A percentile compares a stretch with the other conserved stretches of the same genome.
Evolutionary conservation across 1,140 invertebrate species (phyloP).

Genomic region (Bacillus rossius): DNA sequence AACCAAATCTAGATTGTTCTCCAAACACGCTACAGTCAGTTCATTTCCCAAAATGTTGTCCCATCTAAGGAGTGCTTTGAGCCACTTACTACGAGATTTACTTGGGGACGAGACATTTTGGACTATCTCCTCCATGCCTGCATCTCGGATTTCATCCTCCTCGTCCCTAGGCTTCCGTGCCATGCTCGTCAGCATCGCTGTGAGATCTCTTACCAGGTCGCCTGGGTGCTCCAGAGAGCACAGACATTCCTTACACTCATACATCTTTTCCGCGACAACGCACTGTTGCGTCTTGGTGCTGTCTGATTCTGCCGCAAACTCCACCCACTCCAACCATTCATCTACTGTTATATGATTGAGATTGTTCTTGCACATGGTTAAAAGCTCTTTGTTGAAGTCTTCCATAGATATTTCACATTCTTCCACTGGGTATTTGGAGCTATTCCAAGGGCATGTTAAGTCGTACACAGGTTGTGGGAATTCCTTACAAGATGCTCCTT

Average conservation of each 20-base stretch:
- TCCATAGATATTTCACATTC: too few species aligned
- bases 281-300: background rate
- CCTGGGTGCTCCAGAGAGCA: background rate
- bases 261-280: conserved; percentile 1
- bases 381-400: too few species aligned
- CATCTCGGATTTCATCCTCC: conserved; percentile 11
- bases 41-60: background rate
- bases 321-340: conserved; percentile 5
- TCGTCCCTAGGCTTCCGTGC: conserved; percentile 3
- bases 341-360: background rate
- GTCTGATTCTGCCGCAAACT: background rate
- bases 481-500: too few species aligned
- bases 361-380: too few species aligned
- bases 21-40: background rate
- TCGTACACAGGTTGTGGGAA: too few species aligned
- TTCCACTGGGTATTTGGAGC: too few species aligned
- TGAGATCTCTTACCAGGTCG: background rate
- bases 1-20: conserved; percentile 6
- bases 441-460: too few species aligned
- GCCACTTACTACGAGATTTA: conserved; percentile 2
- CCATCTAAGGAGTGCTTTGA: background rate
- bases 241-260: background rate
- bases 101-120: background rate
- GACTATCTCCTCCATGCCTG: conserved; percentile 1
- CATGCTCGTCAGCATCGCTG: conserved; percentile 4